These are phyloP conservation scores for Chalcosyrphus nemorum DNA, from an alignment of 2,888 invertebrate species.

Conservation along the genomic window DNA sequence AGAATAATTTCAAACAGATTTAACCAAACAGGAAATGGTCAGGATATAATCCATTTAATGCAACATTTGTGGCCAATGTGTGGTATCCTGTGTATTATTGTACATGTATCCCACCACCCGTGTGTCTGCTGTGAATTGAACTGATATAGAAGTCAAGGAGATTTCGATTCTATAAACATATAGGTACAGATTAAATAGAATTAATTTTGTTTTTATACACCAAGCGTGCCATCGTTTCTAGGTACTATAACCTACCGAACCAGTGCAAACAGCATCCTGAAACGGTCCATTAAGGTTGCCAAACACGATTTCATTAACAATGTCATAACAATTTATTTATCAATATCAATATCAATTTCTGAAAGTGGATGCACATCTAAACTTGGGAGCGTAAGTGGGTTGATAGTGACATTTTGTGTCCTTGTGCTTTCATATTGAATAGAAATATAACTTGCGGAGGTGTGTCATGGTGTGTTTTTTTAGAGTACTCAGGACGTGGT, in stretches of 20 bases:
- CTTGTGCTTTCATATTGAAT: background rate
- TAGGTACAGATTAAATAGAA: constrained; percentile 32
- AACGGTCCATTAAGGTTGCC: constrained; percentile 19
- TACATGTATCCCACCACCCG: background rate
- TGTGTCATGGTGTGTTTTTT: constrained; percentile 11
- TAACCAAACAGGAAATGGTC: constrained; percentile 45
- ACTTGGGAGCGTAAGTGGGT: background rate
- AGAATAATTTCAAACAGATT: constrained; percentile 46
- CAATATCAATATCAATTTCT: constrained; percentile 31
- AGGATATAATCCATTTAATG: constrained; percentile 55
- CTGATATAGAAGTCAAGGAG: constrained; percentile 12
- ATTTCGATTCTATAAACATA: constrained; percentile 11
- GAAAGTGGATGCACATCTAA: constrained; percentile 6
- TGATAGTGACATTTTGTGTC: constrained; percentile 31
- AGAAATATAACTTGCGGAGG: background rate
- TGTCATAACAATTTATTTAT: constrained; percentile 42
- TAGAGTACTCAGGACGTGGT: constrained; percentile 19
- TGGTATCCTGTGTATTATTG: constrained; percentile 15
- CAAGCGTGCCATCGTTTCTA: background rate
- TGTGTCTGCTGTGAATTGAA: constrained; percentile 8
- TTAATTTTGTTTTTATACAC: constrained; percentile 32
- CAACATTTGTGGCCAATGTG: constrained; percentile 55
- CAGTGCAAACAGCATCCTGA: background rate
- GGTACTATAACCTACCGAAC: background rate
- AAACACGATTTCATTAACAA: constrained; percentile 46